phyloP scores from a whole-genome alignment of 2,888 invertebrate genomes.

The Drosophila longiperda region DNA sequence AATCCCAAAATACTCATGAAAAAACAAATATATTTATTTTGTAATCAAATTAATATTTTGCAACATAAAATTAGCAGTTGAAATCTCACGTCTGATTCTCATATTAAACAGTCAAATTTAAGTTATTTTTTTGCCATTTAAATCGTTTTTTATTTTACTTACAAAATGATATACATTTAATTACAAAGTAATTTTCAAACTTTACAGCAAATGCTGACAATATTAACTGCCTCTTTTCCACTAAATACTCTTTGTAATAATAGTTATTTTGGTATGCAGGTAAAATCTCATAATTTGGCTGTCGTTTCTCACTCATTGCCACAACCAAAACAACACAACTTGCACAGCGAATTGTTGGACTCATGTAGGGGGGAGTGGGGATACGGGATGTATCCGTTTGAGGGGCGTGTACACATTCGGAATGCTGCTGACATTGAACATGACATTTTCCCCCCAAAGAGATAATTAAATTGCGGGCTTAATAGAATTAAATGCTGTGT shows the following conservation, averaged over 20 bases:
- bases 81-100: neutral
- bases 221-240: slow-evolving; percentile 13
- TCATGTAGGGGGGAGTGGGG: neutral
- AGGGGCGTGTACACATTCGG: slow-evolving; percentile 27
- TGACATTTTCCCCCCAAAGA: slow-evolving; percentile 72
- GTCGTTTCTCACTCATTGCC: slow-evolving; percentile 54
- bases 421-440: slow-evolving; percentile 75
- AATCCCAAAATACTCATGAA: neutral
- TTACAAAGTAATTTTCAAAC: neutral
- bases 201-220: neutral
- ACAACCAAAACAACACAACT: neutral
- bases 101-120: neutral
- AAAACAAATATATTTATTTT: neutral
- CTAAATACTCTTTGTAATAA: slow-evolving; percentile 30
- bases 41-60: neutral
- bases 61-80: neutral
- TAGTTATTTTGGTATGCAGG: slow-evolving; percentile 18
- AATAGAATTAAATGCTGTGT: slow-evolving; percentile 82
- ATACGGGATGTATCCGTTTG: slow-evolving; percentile 3
- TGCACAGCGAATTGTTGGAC: neutral
- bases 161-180: neutral
- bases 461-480: slow-evolving; percentile 79
- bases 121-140: no score
- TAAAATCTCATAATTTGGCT: slow-evolving; percentile 61
- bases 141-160: neutral